phyloP scores from a whole-genome alignment of 2,888 invertebrate genomes.

The Agonopterix arenella region DNA sequence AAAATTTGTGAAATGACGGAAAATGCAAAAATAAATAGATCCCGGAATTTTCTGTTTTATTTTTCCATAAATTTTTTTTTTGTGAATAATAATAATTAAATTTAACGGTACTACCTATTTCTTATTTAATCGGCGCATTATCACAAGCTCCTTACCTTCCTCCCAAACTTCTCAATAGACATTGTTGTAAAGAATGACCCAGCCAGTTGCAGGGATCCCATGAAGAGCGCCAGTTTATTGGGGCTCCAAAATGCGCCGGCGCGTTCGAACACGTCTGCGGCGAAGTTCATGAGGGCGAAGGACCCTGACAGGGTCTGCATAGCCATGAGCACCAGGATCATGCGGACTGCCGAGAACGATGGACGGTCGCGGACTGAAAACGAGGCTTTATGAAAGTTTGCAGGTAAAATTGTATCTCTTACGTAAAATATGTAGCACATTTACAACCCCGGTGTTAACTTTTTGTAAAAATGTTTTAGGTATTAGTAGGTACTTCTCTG shows the following conservation, averaged over 20 bases:
- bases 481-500: no score
- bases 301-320: slow-evolving; percentile 58
- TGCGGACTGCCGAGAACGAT: slow-evolving; percentile 46
- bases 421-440: not conserved
- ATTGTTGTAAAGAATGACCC: slow-evolving; percentile 52
- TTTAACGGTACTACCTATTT: no score
- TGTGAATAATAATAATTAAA: no score
- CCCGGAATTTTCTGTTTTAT: no score
- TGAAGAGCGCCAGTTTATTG: slow-evolving; percentile 43
- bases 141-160: slow-evolving; percentile 32
- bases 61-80: no score
- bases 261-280: slow-evolving; percentile 50
- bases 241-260: slow-evolving; percentile 74
- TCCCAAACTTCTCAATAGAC: slow-evolving; percentile 52
- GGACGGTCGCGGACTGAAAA: slow-evolving; percentile 41
- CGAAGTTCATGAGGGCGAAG: slow-evolving; percentile 63
- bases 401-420: slow-evolving; percentile 2
- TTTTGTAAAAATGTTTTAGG: no score
- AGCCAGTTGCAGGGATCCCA: slow-evolving; percentile 46
- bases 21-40: no score
- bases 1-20: no score
- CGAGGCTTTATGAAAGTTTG: not conserved
- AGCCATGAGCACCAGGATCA: slow-evolving; percentile 45
- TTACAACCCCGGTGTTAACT: not conserved
- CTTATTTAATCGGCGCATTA: no score